These are phyloP conservation scores for Phenacoccus solenopsis DNA, from an alignment of 1,140 invertebrate species.

Conservation along the genomic window DNA sequence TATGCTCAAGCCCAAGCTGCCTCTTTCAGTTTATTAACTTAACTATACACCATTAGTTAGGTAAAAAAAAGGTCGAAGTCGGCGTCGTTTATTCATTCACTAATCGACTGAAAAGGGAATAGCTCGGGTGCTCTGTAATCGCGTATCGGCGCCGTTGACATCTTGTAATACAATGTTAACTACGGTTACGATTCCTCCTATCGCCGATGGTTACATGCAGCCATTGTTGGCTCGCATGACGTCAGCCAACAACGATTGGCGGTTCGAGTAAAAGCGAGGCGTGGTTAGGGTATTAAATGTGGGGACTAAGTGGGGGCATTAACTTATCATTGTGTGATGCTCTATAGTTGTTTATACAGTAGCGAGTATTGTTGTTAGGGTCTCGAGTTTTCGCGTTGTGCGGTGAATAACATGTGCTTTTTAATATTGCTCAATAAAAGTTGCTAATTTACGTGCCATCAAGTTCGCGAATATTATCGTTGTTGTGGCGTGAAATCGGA, in stretches of 20 bases:
- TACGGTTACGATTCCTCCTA: neutral
- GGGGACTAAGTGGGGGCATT: neutral
- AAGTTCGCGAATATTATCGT: neutral
- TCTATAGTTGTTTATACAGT: slow-evolving; percentile 2
- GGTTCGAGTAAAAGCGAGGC: neutral
- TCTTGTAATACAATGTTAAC: too few species aligned
- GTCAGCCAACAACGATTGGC: neutral
- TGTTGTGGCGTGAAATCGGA: neutral
- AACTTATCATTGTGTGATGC: neutral
- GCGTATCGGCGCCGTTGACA: too few species aligned
- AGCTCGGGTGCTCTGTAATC: too few species aligned
- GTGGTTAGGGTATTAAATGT: neutral
- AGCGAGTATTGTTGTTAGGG: slow-evolving; percentile 1
- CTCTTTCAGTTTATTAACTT: too few species aligned
- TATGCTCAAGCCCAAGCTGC: too few species aligned
- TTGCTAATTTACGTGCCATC: neutral
- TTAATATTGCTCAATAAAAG: neutral
- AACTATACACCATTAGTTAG: too few species aligned
- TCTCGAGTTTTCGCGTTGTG: slow-evolving; percentile 7
- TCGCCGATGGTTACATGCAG: neutral
- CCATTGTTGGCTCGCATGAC: neutral
- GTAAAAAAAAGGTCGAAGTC: too few species aligned
- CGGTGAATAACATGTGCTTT: neutral
- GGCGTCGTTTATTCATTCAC: too few species aligned
- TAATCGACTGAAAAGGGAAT: too few species aligned